Conservation (phyloP, 1,140 invertebrate species). For the Drosophila bocqueti region DNA sequence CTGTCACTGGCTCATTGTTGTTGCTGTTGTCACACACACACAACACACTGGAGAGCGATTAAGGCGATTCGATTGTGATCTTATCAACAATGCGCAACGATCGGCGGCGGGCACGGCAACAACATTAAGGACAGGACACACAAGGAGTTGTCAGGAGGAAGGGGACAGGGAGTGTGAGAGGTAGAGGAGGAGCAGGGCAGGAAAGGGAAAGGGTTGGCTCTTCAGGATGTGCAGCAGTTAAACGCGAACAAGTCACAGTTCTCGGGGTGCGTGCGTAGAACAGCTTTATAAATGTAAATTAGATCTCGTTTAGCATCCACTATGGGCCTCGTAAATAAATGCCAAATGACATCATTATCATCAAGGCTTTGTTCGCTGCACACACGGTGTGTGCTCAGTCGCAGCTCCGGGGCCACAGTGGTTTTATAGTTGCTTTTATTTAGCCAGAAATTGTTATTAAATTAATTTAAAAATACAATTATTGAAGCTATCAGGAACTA, state of each 20-base stretch:
- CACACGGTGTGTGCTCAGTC: slow-evolving; percentile 9
- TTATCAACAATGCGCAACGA: slow-evolving; percentile 78
- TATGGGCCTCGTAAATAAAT: slow-evolving; percentile 84
- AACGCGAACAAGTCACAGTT: slow-evolving; percentile 60
- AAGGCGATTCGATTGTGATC: slow-evolving; percentile 76
- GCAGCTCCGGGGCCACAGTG: slow-evolving; percentile 22
- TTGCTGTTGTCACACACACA: slow-evolving; percentile 59
- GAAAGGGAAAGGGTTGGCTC: background rate
- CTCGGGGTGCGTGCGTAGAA: slow-evolving; percentile 78
- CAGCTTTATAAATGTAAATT: slow-evolving; percentile 85
- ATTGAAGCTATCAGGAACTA: too few relatives aligned
- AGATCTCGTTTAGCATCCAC: slow-evolving; percentile 84
- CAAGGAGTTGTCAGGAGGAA: slow-evolving; percentile 52
- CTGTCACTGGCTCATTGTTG: slow-evolving; percentile 54
- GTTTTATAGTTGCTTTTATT: background rate
- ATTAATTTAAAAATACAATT: background rate
- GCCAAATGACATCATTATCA: slow-evolving; percentile 85
- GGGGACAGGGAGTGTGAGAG: background rate
- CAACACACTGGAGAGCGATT: slow-evolving; percentile 51
- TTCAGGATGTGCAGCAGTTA: slow-evolving; percentile 13
- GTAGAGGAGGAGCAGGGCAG: too few relatives aligned
- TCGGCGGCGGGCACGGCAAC: slow-evolving; percentile 53
- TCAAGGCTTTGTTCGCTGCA: slow-evolving; percentile 63
- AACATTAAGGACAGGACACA: slow-evolving; percentile 68
- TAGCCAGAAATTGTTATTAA: background rate